Evolutionary conservation across 2,797 vertebrate species (phyloP), one percentile per base, ranked within the genome.

Genomic region (Thunnus albacares): DNA sequence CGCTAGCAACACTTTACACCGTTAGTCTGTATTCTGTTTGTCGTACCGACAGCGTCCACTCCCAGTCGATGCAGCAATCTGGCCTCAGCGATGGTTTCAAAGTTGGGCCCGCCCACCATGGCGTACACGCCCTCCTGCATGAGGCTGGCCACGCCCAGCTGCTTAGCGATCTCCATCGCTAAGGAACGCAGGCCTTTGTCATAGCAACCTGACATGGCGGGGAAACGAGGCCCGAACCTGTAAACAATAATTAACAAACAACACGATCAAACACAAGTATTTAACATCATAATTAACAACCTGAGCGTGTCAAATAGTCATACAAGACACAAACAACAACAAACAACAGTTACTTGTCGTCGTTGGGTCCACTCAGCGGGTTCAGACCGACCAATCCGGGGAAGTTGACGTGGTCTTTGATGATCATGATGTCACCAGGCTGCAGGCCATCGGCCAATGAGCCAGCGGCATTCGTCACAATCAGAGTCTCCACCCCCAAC

Each of bases 221-320:
- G 96, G 77, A 97, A 97, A n/a, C 96, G 95, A 8, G 96, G 94
- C 0, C 96, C 96, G 51, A 97, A 97, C 85, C 96, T 97, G 77
- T 1, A 5, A 67, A 69, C 55, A 64, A 51, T 13, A 66, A 79
- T 58, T 14, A 24, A 43, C 17, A 41, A 71, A 67, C 15, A 57
- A 66, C 1, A 33, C 17, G 1, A 35, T 60, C 6, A 71, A 2
- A 49, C 4, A 20, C 35, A 1, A 0, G 11, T 11, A 35, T 10
- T 2, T 11, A 17, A 4, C 5, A 22, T 41, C 10, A 14, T 2
- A 26, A 30, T 9, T 14, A 47, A n/a, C 22, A 71, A 67, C 22
- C 18, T 14, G 11, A 45, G 22, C 12, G 0, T 33, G 5, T 58
- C 13, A 3, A n/a, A 41, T 5, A 60, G 20, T 60, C 24, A 17